A percentile compares a stretch with the other conserved stretches of the same genome.
Conservation (phyloP, 2,113 vertebrate genomes). For the Nematolebias whitei region DNA sequence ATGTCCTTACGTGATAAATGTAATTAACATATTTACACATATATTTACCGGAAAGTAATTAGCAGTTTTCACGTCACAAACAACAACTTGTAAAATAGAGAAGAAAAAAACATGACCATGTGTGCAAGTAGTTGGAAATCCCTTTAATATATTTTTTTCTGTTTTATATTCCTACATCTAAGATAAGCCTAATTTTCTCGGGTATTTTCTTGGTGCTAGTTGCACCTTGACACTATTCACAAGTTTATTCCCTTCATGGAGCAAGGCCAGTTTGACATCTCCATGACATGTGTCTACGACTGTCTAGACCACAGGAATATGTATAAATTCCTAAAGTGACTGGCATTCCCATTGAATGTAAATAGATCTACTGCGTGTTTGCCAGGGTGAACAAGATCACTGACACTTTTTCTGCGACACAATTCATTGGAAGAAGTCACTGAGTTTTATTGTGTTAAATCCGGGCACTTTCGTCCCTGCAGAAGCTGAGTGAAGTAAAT, state of each 20-base stretch:
- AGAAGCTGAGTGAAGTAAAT: slow-evolving; percentile 7
- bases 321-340: slow-evolving; percentile 69
- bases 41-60: too few relatives aligned
- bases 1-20: too few relatives aligned
- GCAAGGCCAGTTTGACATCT: slow-evolving; percentile 60
- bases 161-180: background rate
- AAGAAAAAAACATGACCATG: too few relatives aligned
- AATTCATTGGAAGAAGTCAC: slow-evolving; percentile 47
- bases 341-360: slow-evolving; percentile 75
- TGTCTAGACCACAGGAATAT: slow-evolving; percentile 72
- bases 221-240: slow-evolving; percentile 39
- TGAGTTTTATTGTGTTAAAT: slow-evolving; percentile 30
- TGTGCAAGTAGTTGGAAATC: too few relatives aligned
- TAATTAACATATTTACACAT: too few relatives aligned
- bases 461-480: slow-evolving; percentile 11
- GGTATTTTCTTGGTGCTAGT: slow-evolving; percentile 21
- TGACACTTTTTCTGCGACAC: slow-evolving; percentile 43
- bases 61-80: too few relatives aligned
- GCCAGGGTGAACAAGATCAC: slow-evolving; percentile 66
- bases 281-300: slow-evolving; percentile 62
- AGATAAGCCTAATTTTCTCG: background rate
- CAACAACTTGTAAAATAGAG: too few relatives aligned
- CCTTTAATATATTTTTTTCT: too few relatives aligned
- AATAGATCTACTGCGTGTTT: slow-evolving; percentile 62
- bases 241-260: slow-evolving; percentile 44